A percentile compares a stretch with the other conserved stretches of the same genome.
Evolutionary conservation across 23 tunicate genomes (phyloP).

Genomic region (Aplidium turbinatum): DNA sequence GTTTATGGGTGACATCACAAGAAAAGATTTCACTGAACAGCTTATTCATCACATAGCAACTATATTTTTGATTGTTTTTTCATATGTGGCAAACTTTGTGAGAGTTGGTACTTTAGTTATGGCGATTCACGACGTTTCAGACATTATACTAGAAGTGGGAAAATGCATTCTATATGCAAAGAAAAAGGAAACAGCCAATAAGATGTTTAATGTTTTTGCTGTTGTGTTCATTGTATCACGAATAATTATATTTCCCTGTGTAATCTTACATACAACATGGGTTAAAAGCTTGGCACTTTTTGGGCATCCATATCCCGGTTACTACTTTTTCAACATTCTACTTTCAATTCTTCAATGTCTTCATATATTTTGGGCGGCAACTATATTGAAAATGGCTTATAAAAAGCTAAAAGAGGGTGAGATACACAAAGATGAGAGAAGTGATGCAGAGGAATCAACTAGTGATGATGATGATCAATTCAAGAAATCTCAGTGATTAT

Average conservation of each 20-base stretch:
- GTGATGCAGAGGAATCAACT: constrained; percentile 56
- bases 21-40: constrained; percentile 86
- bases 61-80: constrained; percentile 68
- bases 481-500: too few relatives aligned
- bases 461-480: constrained; percentile 31
- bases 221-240: constrained; percentile 66
- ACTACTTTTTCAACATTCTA: constrained; percentile 69
- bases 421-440: constrained; percentile 63
- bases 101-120: constrained; percentile 75
- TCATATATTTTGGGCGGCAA: constrained; percentile 83
- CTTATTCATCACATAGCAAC: constrained; percentile 90
- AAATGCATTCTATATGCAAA: constrained; percentile 83
- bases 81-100: constrained; percentile 79
- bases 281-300: constrained; percentile 77
- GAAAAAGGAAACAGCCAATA: constrained; percentile 47
- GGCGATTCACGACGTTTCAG: constrained; percentile 90
- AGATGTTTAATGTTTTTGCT: constrained; percentile 66
- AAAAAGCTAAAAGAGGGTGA: constrained; percentile 43
- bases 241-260: constrained; percentile 57
- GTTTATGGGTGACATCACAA: constrained; percentile 63
- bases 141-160: constrained; percentile 78
- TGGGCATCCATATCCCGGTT: constrained; percentile 54
- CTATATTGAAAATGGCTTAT: constrained; percentile 69
- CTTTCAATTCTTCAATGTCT: constrained; percentile 54
- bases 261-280: constrained; percentile 74